Conservation (phyloP, 2,113 vertebrate genomes). For the Cottus gobio region DNA sequence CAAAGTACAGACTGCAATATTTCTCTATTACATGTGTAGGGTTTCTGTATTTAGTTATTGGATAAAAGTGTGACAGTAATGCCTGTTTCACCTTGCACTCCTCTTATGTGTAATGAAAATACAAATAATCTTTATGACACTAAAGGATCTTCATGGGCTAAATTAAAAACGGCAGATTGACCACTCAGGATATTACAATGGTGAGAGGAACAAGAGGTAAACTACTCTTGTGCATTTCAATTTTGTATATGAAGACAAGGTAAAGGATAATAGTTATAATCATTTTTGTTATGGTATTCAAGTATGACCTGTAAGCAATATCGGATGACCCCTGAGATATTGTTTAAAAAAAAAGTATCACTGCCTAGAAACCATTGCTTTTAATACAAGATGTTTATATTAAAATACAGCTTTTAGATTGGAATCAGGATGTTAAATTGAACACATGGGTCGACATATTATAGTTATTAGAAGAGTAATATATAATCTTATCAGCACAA, state of each 20-base stretch:
- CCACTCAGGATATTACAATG: constrained; percentile 3
- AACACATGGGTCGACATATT: neutral
- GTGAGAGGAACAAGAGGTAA: neutral
- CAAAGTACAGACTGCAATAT: neutral
- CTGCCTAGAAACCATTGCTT: neutral
- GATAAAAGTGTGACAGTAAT: neutral
- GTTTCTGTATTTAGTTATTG: neutral
- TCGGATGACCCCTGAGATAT: neutral
- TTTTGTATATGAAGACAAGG: neutral
- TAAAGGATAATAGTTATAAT: neutral
- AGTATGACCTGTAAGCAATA: neutral
- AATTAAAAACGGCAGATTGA: neutral
- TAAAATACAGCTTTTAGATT: neutral
- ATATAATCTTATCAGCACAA: constrained; percentile 37
- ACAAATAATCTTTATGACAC: constrained; percentile 12
- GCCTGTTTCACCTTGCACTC: constrained; percentile 5
- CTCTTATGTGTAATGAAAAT: constrained; percentile 7
- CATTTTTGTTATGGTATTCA: neutral
- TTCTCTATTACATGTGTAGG: neutral
- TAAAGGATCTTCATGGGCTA: neutral
- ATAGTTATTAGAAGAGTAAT: constrained; percentile 39
- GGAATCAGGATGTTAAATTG: constrained; percentile 4
- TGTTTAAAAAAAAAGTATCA: neutral
- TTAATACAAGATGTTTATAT: neutral
- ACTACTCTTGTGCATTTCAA: neutral